A percentile compares a stretch with the other conserved stretches of the same genome.
phyloP scores from a whole-genome alignment of 1,140 invertebrate species.

The Pectinophora gossypiella region DNA sequence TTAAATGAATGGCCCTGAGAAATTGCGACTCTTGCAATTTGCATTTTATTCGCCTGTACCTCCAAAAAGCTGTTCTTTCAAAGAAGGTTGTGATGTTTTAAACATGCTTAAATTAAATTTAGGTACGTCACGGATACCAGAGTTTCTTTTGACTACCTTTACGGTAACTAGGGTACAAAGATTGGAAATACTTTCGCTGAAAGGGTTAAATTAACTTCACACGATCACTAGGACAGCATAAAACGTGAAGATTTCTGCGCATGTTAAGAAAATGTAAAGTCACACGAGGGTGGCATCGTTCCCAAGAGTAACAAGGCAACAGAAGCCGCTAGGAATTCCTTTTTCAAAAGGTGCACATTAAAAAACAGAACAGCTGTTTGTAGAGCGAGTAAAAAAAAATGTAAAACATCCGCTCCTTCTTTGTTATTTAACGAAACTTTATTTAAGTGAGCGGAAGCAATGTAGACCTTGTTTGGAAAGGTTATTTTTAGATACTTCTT shows the following conservation, averaged over 20 bases:
- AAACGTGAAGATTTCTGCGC: constrained; percentile 1
- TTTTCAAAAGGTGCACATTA: background rate
- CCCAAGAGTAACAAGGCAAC: constrained; percentile 21
- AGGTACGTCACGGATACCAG: too few species aligned
- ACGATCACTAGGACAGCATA: constrained; percentile 12
- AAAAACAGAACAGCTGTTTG: constrained; percentile 11
- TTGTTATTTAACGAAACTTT: background rate
- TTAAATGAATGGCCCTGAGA: background rate
- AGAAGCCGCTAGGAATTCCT: constrained; percentile 17
- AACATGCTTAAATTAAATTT: too few species aligned
- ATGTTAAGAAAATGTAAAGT: constrained; percentile 6
- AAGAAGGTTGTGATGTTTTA: too few species aligned
- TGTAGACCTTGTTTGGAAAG: background rate
- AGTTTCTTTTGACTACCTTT: too few species aligned
- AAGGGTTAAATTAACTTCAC: constrained; percentile 12
- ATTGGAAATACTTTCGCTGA: too few species aligned
- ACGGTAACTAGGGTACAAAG: too few species aligned
- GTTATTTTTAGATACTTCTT: background rate
- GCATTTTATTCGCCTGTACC: too few species aligned
- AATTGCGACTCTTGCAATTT: too few species aligned
- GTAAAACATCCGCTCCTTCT: background rate
- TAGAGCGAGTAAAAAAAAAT: background rate
- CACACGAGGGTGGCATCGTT: constrained; percentile 9
- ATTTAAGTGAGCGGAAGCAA: background rate
- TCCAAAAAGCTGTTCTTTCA: too few species aligned